Conservation (phyloP, 1,140 invertebrate species). For the Drosophila repleta region DNA sequence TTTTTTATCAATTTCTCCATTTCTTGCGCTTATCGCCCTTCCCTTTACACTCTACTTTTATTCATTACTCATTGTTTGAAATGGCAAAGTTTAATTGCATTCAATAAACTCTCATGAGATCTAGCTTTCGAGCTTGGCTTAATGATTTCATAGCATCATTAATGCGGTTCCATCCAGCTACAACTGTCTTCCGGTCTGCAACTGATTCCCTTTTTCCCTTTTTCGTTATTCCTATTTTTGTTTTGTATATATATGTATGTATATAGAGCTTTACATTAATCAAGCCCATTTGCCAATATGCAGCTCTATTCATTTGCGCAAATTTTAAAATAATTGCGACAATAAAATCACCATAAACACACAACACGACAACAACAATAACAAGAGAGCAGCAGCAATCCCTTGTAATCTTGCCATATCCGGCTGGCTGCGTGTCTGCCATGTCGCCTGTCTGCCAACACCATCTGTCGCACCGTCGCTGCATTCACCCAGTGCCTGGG, state of each 20-base stretch:
- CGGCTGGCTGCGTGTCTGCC: slow-evolving; percentile 52
- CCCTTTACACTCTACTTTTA: no score
- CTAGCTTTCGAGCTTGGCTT: background rate
- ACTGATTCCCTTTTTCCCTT: slow-evolving; percentile 12
- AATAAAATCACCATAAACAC: slow-evolving; percentile 75
- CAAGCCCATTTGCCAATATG: slow-evolving; percentile 58
- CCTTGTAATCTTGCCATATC: slow-evolving; percentile 66
- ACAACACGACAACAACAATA: slow-evolving; percentile 22
- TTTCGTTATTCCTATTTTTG: background rate
- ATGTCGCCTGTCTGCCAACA: slow-evolving; percentile 40
- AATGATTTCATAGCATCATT: slow-evolving; percentile 19
- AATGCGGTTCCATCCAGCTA: slow-evolving; percentile 19
- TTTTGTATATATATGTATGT: no score
- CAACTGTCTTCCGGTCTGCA: slow-evolving; percentile 40
- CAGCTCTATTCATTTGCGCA: slow-evolving; percentile 57
- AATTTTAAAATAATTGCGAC: slow-evolving; percentile 67
- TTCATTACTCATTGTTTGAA: no score
- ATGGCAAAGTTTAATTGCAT: no score
- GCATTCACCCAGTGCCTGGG: background rate
- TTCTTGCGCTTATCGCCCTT: no score
- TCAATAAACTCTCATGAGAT: no score
- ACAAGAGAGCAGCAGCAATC: slow-evolving; percentile 39
- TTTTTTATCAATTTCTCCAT: no score
- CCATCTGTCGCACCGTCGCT: slow-evolving; percentile 13
- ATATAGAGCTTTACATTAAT: slow-evolving; percentile 47